Base-by-base conservation (phyloP, 2,888 invertebrate genomes). In the Nesidiocoris tenuis region DNA sequence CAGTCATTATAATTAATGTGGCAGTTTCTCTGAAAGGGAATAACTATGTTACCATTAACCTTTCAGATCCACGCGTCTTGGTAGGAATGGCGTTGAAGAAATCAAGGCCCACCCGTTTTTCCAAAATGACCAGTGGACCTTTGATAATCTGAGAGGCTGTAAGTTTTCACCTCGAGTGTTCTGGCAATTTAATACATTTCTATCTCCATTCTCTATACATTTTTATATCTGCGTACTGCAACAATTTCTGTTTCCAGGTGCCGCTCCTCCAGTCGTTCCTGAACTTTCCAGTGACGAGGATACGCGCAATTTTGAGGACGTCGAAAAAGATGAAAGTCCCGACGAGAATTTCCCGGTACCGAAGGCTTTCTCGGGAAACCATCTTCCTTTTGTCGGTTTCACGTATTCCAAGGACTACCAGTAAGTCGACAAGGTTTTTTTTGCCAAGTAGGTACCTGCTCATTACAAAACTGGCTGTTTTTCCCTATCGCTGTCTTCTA, bases 301-400 rank as follows among this genome's bases (percentile, higher is more conserved):
- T 84, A 98, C 99, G 0, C 93, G 96, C 81, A 96, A 99, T 85
- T 99, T 99, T 85, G 98, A 98, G 84, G 97, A 98, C 81, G 93
- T 98, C 78, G 97, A 98, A 82, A 94, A 95, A 82, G 95, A 96
- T 79, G 96, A 96, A 83, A 90, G 90, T 21, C 89, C 94, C 0
- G 95, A 96, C 83, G 98, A 98, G 84, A 91, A 92, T 81, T 99
- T 99, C 85, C 95, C 97, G 7, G 90, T 94, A 81, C 97, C 98
- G 74, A 98, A 96, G 86, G 95, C 96, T 59, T 99, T 99, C 85
- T 95, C 95, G 77, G 99, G 98, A 77, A 98, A 99, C 85, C 98
- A 99, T 85, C 87, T 99, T 81, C 98, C 99, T 1, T 99, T 99
- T 85, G 93, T 98, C 74, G 98, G 98, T 12, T 99, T 99, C 84